Evolutionary conservation across 2,888 invertebrate genomes (phyloP).

Genomic region (Rhyacophila evoluta): DNA sequence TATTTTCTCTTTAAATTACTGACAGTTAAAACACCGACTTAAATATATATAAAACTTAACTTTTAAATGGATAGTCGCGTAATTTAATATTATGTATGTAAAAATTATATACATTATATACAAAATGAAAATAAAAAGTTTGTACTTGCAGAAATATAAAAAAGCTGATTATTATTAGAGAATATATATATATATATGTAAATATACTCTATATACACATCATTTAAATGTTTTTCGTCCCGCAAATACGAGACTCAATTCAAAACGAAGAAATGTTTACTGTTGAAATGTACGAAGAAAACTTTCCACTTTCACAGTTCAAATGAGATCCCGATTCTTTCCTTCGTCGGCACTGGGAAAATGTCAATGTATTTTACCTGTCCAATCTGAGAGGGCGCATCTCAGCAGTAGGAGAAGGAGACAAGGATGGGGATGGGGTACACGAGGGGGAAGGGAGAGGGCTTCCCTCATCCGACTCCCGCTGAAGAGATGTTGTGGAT

Average conservation of each 20-base stretch:
- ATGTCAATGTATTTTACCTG: conserved; percentile 2
- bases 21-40: conserved; percentile 23
- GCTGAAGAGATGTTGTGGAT: neutral
- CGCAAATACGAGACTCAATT: no score
- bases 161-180: conserved; percentile 57
- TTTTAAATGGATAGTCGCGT: conserved; percentile 17
- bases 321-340: neutral
- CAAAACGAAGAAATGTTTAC: no score
- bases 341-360: neutral
- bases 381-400: neutral
- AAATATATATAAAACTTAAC: conserved; percentile 27
- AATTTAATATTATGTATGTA: conserved; percentile 50
- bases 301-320: neutral
- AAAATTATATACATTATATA: conserved; percentile 69
- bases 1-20: conserved; percentile 1
- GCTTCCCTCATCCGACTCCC: neutral
- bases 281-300: neutral
- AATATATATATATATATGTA: neutral
- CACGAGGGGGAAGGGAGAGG: neutral
- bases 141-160: conserved; percentile 71
- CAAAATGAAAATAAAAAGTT: conserved; percentile 70
- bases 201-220: neutral
- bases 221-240: neutral
- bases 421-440: neutral
- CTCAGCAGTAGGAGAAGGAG: neutral